These are phyloP conservation scores for Hirtodrosophila histrioides DNA, from an alignment of 2,888 invertebrate species.

Conservation along the genomic window DNA sequence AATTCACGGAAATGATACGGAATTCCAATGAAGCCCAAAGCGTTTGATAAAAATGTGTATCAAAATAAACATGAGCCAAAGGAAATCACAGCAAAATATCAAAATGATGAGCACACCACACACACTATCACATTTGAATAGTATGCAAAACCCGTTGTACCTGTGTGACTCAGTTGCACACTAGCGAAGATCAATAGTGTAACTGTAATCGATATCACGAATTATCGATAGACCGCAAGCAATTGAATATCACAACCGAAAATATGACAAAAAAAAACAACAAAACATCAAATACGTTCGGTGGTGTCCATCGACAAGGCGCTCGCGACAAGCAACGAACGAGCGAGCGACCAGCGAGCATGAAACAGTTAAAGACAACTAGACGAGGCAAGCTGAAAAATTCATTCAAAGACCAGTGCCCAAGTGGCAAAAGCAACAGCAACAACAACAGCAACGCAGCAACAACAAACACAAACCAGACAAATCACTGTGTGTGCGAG, in stretches of 20 bases:
- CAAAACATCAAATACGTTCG: background rate
- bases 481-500: conserved; percentile 59
- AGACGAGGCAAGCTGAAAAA: conserved; percentile 80
- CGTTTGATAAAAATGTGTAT: conserved; percentile 34
- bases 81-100: conserved; percentile 28
- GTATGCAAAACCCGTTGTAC: conserved; percentile 31
- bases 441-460: conserved; percentile 19
- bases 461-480: conserved; percentile 52
- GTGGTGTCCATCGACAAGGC: conserved; percentile 25
- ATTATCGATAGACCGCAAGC: conserved; percentile 31
- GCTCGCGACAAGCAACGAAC: conserved; percentile 37
- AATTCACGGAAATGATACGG: conserved; percentile 72
- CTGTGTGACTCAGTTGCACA: conserved; percentile 42
- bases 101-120: conserved; percentile 29
- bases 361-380: conserved; percentile 81
- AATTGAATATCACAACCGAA: conserved; percentile 24
- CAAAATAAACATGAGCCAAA: conserved; percentile 14
- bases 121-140: conserved; percentile 27
- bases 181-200: conserved; percentile 21
- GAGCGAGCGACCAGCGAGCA: conserved; percentile 54
- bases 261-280: conserved; percentile 21
- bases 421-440: conserved; percentile 53
- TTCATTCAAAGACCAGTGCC: conserved; percentile 81
- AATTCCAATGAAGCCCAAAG: conserved; percentile 64
- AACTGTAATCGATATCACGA: conserved; percentile 23